phyloP scores from a whole-genome alignment of 2,797 vertebrate species.

The Epinephelus coioides region DNA sequence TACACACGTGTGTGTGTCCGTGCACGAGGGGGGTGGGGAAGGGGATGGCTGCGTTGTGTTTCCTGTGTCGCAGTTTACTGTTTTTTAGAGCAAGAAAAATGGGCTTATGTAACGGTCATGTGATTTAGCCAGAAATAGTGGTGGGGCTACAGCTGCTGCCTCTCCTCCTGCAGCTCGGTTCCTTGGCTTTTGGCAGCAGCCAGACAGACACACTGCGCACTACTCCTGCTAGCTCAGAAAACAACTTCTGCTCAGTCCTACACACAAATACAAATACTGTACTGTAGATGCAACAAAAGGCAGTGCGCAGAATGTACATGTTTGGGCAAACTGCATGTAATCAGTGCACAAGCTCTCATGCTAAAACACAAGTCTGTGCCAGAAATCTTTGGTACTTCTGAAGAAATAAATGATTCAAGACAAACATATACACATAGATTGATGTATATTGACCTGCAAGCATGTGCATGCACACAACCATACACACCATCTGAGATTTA shows the following conservation, averaged over 20 bases:
- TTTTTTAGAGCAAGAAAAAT: conserved; percentile 99
- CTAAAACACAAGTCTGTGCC: conserved; percentile 6
- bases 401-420: conserved; percentile 5
- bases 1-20: conserved; percentile 15
- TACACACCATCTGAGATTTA: conserved; percentile 28
- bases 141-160: conserved; percentile 96
- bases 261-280: conserved; percentile 67
- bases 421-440: not conserved
- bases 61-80: conserved; percentile 97
- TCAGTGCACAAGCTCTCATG: conserved; percentile 7
- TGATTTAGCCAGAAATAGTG: conserved; percentile 99
- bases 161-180: conserved; percentile 88
- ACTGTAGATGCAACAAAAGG: conserved; percentile 53
- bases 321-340: conserved; percentile 38
- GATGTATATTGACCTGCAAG: conserved; percentile 25
- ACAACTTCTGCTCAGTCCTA: conserved; percentile 81
- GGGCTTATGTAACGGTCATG: conserved; percentile 99
- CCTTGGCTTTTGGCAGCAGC: conserved; percentile 94
- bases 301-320: conserved; percentile 52
- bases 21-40: conserved; percentile 34
- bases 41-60: conserved; percentile 85
- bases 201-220: conserved; percentile 84
- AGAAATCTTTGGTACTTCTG: not conserved
- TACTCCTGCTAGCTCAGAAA: conserved; percentile 79
- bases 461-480: not conserved